Conservation (phyloP, 2,888 invertebrate genomes). For the Tanaodytes sp. region DNA sequence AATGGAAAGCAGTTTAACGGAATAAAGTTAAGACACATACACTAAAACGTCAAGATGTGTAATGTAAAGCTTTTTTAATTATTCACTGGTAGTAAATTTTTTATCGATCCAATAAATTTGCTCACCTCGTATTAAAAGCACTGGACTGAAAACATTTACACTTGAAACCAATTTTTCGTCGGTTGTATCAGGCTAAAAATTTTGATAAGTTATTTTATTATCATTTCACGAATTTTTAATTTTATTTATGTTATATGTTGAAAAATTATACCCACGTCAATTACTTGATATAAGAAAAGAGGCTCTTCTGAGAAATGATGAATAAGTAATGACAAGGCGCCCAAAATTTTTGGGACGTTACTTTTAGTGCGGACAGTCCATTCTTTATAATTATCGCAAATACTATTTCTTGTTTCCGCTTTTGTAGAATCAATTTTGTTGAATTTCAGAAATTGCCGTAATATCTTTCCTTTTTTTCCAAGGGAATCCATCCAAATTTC, state of each 20-base stretch:
- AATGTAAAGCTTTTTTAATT: no score
- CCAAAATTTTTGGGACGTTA: neutral
- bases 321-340: neutral
- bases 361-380: neutral
- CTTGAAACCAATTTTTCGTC: neutral
- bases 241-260: no score
- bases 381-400: neutral
- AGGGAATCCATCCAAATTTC: neutral
- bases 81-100: no score
- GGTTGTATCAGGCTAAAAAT: neutral
- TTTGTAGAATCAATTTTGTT: neutral
- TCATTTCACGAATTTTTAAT: neutral
- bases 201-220: neutral
- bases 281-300: neutral
- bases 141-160: neutral
- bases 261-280: neutral
- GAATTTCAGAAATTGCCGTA: conserved; percentile 1
- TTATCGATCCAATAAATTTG: neutral
- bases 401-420: neutral
- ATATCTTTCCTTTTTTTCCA: neutral
- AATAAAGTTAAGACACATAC: no score
- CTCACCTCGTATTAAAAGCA: neutral
- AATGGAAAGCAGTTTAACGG: no score
- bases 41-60: no score
- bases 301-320: neutral